Evolutionary conservation across 2,888 invertebrate species (phyloP).

Genomic region (Alcis repandata): DNA sequence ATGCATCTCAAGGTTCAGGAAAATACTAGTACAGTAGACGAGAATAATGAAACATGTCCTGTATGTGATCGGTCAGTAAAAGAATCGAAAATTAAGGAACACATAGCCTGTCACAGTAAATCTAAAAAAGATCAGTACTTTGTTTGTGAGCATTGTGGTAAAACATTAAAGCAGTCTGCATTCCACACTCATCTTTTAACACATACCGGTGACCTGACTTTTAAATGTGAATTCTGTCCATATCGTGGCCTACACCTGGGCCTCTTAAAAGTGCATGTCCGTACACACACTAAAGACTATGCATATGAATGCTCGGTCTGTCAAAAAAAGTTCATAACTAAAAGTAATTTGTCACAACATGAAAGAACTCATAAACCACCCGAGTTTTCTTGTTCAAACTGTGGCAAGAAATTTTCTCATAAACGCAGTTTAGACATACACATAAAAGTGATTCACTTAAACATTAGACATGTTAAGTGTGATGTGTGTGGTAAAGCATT

Average conservation of each 20-base stretch:
- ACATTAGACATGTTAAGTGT: constrained; percentile 53
- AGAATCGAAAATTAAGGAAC: constrained; percentile 43
- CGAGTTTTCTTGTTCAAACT: not conserved
- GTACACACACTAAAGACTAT: constrained; percentile 61
- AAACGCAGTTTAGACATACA: constrained; percentile 37
- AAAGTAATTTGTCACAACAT: constrained; percentile 25
- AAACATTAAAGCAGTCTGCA: not conserved
- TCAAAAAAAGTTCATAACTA: constrained; percentile 57
- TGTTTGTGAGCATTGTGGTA: not conserved
- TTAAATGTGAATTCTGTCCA: constrained; percentile 62
- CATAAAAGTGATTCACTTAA: constrained; percentile 49
- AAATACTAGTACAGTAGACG: not conserved
- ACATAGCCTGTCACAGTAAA: not conserved
- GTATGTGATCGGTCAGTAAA: constrained; percentile 44
- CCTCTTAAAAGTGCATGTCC: constrained; percentile 59
- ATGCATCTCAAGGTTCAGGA: not conserved
- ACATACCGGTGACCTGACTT: constrained; percentile 58
- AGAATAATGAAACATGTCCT: not conserved
- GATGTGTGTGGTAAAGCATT: constrained; percentile 15
- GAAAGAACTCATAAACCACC: not conserved
- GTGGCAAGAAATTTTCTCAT: not conserved
- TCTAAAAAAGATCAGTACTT: not conserved
- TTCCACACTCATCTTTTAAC: constrained; percentile 54
- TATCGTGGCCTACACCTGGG: constrained; percentile 58
- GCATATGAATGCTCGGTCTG: constrained; percentile 60